These are phyloP conservation scores for Eristalis arbustorum DNA, from an alignment of 2,888 invertebrate species.

Conservation along the genomic window DNA sequence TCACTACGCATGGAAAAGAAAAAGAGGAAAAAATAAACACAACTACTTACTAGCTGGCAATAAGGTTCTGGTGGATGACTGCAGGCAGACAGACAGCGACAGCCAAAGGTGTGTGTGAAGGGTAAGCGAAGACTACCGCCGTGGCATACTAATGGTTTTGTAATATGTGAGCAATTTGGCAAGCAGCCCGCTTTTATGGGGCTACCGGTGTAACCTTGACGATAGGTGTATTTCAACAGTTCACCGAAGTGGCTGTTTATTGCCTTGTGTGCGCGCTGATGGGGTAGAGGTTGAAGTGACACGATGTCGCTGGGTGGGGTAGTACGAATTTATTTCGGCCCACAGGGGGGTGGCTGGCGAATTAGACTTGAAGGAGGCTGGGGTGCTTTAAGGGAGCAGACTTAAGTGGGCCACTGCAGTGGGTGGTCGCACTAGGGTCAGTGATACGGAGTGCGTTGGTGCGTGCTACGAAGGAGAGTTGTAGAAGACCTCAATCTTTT, in stretches of 20 bases:
- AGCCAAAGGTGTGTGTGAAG: slow-evolving; percentile 22
- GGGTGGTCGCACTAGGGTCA: too few species aligned
- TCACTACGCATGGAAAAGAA: slow-evolving; percentile 52
- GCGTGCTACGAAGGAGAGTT: too few species aligned
- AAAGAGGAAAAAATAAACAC: slow-evolving; percentile 54
- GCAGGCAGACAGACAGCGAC: slow-evolving; percentile 33
- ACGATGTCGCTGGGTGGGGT: slow-evolving; percentile 11
- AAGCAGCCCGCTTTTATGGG: slow-evolving; percentile 60
- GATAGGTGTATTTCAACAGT: slow-evolving; percentile 66
- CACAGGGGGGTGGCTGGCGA: background rate
- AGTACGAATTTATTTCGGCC: too few species aligned
- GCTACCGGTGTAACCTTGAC: slow-evolving; percentile 59
- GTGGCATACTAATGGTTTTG: slow-evolving; percentile 65
- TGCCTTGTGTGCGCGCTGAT: slow-evolving; percentile 24
- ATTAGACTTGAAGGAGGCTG: background rate
- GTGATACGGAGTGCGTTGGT: too few species aligned
- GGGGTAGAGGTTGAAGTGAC: slow-evolving; percentile 36
- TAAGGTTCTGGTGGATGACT: slow-evolving; percentile 53
- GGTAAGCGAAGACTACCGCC: slow-evolving; percentile 45
- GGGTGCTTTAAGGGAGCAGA: background rate
- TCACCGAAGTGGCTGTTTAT: slow-evolving; percentile 41
- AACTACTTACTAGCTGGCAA: slow-evolving; percentile 4
- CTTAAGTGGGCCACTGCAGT: too few species aligned
- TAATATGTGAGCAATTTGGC: slow-evolving; percentile 67
- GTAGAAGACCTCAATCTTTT: too few species aligned